phyloP scores from a whole-genome alignment of 2,113 vertebrate species.

The Globicephala melas region DNA sequence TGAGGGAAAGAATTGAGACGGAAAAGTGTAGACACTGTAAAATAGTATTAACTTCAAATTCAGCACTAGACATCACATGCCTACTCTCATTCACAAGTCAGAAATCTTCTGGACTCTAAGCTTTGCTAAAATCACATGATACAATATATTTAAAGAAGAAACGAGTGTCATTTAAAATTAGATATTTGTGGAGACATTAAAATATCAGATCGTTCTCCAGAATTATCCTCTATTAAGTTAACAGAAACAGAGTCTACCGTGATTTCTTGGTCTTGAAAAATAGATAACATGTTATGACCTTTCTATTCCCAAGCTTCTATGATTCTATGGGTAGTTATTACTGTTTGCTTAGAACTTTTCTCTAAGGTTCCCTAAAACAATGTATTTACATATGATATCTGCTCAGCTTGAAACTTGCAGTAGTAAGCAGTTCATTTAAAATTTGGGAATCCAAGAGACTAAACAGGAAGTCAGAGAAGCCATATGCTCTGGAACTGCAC shows the following conservation, averaged over 20 bases:
- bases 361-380: conserved; percentile 67
- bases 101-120: neutral
- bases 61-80: neutral
- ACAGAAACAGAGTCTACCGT: neutral
- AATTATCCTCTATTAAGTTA: conserved; percentile 2
- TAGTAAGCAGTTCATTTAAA: conserved; percentile 67
- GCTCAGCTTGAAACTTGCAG: conserved; percentile 45
- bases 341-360: conserved; percentile 62
- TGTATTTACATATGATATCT: conserved; percentile 56
- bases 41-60: conserved; percentile 20
- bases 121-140: neutral
- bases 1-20: neutral
- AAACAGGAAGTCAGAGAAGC: conserved; percentile 54
- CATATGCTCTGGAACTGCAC: conserved; percentile 51
- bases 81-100: neutral
- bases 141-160: neutral
- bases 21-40: neutral
- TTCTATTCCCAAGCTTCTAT: conserved; percentile 1
- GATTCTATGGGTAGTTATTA: conserved; percentile 56
- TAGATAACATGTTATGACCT: conserved; percentile 34
- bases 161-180: conserved; percentile 5
- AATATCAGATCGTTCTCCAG: conserved; percentile 12
- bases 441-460: conserved; percentile 51
- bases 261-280: conserved; percentile 29
- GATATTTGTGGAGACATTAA: neutral